Evolutionary conservation across 2,113 vertebrate species (phyloP).

Genomic region (Salvelinus fontinalis): DNA sequence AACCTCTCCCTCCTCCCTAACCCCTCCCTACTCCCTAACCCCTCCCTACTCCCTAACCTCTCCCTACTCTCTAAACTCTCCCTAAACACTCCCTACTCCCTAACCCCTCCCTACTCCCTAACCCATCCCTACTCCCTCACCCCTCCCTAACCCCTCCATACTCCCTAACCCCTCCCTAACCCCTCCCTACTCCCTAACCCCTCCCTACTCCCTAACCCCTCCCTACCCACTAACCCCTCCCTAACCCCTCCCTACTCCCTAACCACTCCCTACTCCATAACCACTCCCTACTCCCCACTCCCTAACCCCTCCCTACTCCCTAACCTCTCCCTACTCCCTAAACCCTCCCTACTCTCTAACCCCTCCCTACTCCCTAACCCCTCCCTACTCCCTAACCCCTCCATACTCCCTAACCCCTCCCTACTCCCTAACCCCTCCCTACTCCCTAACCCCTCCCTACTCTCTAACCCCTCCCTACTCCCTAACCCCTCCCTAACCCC

Average conservation of each 20-base stretch:
- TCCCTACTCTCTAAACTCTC: fast-evolving
- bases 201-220: fast-evolving
- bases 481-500: fast-evolving
- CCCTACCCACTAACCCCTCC: too few relatives aligned
- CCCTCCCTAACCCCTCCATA: too few relatives aligned
- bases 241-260: too few relatives aligned
- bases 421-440: fast-evolving
- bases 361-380: fast-evolving
- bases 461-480: fast-evolving
- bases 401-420: fast-evolving
- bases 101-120: too few relatives aligned
- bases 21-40: too few relatives aligned
- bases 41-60: fast-evolving
- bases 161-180: too few relatives aligned
- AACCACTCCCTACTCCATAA: too few relatives aligned
- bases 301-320: fast-evolving
- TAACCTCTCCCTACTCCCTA: fast-evolving
- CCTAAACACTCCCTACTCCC: too few relatives aligned
- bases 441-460: fast-evolving
- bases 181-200: too few relatives aligned
- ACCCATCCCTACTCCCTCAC: too few relatives aligned
- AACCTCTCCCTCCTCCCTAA: too few relatives aligned
- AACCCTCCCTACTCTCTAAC: fast-evolving
- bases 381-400: fast-evolving
- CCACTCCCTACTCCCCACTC: too few relatives aligned